A percentile compares a stretch with the other conserved stretches of the same genome.
Conservation (phyloP, 35 echinoderm and acorn worm species). For the Ophiothrix spiculata region DNA sequence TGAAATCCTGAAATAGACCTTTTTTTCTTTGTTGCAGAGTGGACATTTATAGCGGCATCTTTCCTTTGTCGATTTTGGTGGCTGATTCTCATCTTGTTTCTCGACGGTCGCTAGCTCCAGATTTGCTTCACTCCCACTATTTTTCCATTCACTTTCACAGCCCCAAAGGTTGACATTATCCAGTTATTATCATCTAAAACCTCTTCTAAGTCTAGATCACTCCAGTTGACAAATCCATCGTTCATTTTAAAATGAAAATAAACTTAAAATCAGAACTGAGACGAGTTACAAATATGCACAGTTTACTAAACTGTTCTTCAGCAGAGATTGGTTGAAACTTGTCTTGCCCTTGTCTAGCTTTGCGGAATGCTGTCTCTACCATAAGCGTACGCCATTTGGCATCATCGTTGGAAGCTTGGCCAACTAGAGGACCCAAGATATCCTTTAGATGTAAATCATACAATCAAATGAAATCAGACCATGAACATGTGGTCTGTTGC, state of each 20-base stretch:
- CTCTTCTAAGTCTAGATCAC: neutral
- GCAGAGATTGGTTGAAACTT: too few relatives aligned
- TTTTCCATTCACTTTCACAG: neutral
- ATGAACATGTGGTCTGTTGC: too few relatives aligned
- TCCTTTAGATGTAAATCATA: too few relatives aligned
- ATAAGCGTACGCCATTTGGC: too few relatives aligned
- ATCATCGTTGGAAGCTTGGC: too few relatives aligned
- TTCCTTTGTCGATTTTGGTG: neutral
- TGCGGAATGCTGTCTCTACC: too few relatives aligned
- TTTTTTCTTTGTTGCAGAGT: too few relatives aligned
- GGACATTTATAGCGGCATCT: too few relatives aligned
- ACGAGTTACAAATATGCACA: neutral
- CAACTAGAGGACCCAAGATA: too few relatives aligned
- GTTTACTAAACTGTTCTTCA: neutral
- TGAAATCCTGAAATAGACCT: too few relatives aligned
- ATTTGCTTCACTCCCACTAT: neutral
- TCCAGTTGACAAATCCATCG: neutral
- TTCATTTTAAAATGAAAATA: neutral
- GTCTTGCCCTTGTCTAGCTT: too few relatives aligned
- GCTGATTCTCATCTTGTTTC: neutral
- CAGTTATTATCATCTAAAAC: neutral
- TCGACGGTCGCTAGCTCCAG: neutral
- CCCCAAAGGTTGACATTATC: neutral
- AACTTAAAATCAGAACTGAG: neutral
- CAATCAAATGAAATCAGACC: too few relatives aligned